Evolutionary conservation across 2,113 vertebrate species (phyloP).

Genomic region (Peromyscus leucopus): DNA sequence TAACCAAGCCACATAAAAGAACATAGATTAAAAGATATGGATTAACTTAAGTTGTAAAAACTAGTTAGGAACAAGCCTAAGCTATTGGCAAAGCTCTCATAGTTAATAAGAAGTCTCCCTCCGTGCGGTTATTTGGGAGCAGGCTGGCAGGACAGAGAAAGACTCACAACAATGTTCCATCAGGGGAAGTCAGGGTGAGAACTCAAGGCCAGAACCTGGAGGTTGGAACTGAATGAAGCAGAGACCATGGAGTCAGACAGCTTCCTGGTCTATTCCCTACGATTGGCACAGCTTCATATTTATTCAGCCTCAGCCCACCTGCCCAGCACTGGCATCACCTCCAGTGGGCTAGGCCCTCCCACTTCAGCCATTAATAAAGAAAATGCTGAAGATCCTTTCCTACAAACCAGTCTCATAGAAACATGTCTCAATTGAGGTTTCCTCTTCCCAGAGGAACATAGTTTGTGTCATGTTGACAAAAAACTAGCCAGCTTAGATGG

Average conservation of each 20-base stretch:
- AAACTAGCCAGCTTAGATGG: background rate
- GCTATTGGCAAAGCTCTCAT: too few species aligned
- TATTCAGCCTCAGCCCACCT: background rate
- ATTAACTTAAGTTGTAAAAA: too few species aligned
- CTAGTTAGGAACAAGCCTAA: too few species aligned
- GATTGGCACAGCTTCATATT: too few species aligned
- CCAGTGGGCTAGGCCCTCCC: background rate
- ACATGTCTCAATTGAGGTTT: background rate
- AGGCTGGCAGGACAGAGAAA: too few species aligned
- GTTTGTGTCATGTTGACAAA: background rate
- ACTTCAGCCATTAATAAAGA: background rate
- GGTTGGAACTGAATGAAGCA: background rate
- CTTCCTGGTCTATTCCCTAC: background rate
- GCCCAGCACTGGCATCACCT: background rate
- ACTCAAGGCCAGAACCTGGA: background rate
- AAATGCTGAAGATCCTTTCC: background rate
- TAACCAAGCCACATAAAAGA: too few species aligned
- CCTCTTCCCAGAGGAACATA: background rate
- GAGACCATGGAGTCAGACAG: background rate
- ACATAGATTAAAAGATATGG: too few species aligned
- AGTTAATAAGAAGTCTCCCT: too few species aligned
- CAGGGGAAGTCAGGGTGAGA: background rate
- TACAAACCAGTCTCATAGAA: background rate
- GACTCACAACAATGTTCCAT: background rate
- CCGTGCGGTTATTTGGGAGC: too few species aligned